A percentile compares a stretch with the other conserved stretches of the same genome.
These are phyloP conservation scores for Drosophila buzzatii DNA, from an alignment of 2,888 invertebrate genomes.

Conservation along the genomic window DNA sequence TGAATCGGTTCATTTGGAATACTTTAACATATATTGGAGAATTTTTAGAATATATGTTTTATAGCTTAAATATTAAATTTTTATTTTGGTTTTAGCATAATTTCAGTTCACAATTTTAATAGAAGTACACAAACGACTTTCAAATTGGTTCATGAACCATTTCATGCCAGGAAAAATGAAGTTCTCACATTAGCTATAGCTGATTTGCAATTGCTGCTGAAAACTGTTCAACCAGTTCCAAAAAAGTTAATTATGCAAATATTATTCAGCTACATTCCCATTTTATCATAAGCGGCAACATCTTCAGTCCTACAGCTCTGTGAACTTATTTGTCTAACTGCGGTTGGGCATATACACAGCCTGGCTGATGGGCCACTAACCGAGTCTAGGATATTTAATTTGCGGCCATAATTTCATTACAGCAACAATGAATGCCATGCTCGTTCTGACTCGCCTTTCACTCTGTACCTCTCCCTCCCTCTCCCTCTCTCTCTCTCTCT, in stretches of 20 bases:
- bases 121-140: no score
- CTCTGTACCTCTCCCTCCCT: background rate
- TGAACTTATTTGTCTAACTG: conserved; percentile 14
- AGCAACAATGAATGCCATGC: conserved; percentile 35
- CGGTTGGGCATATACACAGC: conserved; percentile 13
- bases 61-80: no score
- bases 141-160: background rate
- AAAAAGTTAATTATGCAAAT: background rate
- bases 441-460: background rate
- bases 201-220: background rate
- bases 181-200: no score
- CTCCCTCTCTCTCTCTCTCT: background rate
- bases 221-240: background rate
- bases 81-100: no score
- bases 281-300: background rate
- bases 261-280: background rate
- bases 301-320: background rate
- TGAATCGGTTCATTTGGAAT: no score
- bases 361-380: conserved; percentile 20
- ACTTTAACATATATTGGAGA: no score
- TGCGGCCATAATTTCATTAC: conserved; percentile 72
- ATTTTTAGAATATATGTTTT: no score
- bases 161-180: no score
- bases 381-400: conserved; percentile 70
- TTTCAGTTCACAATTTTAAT: no score